Evolutionary conservation across 2,113 vertebrate species (phyloP), one percentile per base, ranked within the genome.

Genomic region (Corydoras sp.): DNA sequence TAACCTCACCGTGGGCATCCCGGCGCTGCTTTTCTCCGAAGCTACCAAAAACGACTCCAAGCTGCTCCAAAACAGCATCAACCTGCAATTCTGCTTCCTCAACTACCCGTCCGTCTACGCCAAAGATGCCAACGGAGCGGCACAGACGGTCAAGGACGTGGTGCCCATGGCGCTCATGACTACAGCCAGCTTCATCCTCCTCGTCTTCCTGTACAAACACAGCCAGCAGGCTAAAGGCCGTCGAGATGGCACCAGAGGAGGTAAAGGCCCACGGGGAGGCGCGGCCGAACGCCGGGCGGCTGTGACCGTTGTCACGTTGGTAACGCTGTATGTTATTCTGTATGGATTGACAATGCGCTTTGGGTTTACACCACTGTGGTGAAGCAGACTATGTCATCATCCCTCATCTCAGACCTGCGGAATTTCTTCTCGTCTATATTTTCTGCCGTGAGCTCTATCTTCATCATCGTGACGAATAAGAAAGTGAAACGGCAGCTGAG

Each of bases 361-460:
- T 91, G 89, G 89, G 84, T 92, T 2, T 89, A 91, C 74, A 90
- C 88, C 4, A 80, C 90, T 9, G 84, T 83, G 1, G 75, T 88
- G n/a, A 83, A 53, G 6, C 69, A 78, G 56, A 88, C 86, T 6
- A 78, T 89, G 85, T 59, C 18, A 0, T 86, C 86, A 43, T 82
- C 87, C 0, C 77, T 90, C 64, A 72, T 87, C 63, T 85, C 87
- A 29, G 88, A 90, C 76, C 78, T 91, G 61, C 81, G 88, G 4
- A 82, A 88, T 30, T 91, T 89, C 79, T 89, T 90, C 70, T 78
- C 88, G 0, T 88, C 88, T 0, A 80, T 91, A 18, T 90, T 88
- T 2, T 86, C 89, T 0, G 83, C 88, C 0, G 71, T 88, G 0
- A 89, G 88, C 80, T 88, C 90, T 5, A 1, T 89, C 62, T 66